A percentile compares a stretch with the other conserved stretches of the same genome.
Conservation (phyloP, 2,888 invertebrate species). For the Phortica magna region DNA sequence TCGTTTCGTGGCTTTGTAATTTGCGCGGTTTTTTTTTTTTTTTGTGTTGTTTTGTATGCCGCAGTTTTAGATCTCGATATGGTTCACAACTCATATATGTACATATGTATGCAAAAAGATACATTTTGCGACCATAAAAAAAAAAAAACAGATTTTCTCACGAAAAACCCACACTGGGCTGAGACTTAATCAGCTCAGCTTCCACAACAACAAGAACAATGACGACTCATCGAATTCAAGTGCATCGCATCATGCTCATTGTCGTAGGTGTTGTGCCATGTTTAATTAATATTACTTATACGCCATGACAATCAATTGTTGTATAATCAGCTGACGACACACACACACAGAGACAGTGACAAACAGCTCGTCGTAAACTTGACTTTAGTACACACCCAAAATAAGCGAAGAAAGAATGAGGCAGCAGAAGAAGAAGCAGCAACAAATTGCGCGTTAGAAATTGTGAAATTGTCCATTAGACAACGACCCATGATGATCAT, state of each 20-base stretch:
- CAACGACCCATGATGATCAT: not conserved
- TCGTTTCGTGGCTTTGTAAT: constrained; percentile 6
- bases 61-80: constrained; percentile 24
- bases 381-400: constrained; percentile 9
- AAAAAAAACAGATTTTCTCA: constrained; percentile 22
- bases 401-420: not conserved
- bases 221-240: constrained; percentile 10
- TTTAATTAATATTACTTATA: constrained; percentile 18
- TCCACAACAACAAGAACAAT: not conserved
- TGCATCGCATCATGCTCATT: not conserved
- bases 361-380: not conserved
- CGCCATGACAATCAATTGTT: not conserved
- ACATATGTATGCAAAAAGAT: not conserved
- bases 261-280: constrained; percentile 8
- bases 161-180: constrained; percentile 26
- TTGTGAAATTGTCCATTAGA: constrained; percentile 3
- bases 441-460: constrained; percentile 17
- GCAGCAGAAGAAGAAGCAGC: not conserved
- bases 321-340: constrained; percentile 4
- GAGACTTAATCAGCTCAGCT: not conserved
- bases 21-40: not conserved
- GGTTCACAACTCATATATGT: constrained; percentile 24
- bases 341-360: not conserved
- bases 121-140: constrained; percentile 16
- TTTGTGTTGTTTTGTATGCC: not conserved